Conservation (phyloP, 2,113 vertebrate species). For the Takifugu bimaculatus region DNA sequence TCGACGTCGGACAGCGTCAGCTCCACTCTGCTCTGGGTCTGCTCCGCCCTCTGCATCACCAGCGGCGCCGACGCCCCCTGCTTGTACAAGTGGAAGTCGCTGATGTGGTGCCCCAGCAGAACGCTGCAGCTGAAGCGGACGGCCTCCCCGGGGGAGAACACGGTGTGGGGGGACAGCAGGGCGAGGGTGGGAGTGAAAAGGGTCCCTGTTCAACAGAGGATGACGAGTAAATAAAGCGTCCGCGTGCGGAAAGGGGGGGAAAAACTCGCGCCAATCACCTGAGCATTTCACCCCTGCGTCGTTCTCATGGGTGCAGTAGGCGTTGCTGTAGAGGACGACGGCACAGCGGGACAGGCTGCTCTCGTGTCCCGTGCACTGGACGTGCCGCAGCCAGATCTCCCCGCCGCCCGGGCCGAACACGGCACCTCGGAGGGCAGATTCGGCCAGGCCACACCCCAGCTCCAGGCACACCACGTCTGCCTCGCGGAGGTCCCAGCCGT, state of each 20-base stretch:
- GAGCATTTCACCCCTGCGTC: slow-evolving; percentile 71
- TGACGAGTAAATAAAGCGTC: background rate
- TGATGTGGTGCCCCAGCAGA: slow-evolving; percentile 57
- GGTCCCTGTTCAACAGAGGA: slow-evolving; percentile 44
- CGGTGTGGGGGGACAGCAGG: slow-evolving; percentile 67
- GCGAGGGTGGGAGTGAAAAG: slow-evolving; percentile 64
- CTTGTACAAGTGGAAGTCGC: slow-evolving; percentile 74
- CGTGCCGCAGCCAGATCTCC: slow-evolving; percentile 57
- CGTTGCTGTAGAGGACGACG: slow-evolving; percentile 40
- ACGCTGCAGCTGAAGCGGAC: slow-evolving; percentile 69
- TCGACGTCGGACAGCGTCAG: slow-evolving; percentile 69
- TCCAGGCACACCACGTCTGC: slow-evolving; percentile 73
- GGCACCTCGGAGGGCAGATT: slow-evolving; percentile 26
- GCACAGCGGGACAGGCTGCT: slow-evolving; percentile 62
- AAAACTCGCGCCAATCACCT: slow-evolving; percentile 41
- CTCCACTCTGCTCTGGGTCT: slow-evolving; percentile 59
- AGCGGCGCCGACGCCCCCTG: slow-evolving; percentile 63
- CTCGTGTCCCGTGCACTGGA: slow-evolving; percentile 69
- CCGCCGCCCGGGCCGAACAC: slow-evolving; percentile 50
- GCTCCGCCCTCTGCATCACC: slow-evolving; percentile 69
- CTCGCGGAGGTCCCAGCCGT: slow-evolving; percentile 65
- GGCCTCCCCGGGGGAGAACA: slow-evolving; percentile 66
- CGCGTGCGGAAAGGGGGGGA: background rate
- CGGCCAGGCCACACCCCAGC: slow-evolving; percentile 71
- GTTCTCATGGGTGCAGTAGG: slow-evolving; percentile 61